phyloP scores from a whole-genome alignment of 2,888 invertebrate species.

The Cheilosia pagana region DNA sequence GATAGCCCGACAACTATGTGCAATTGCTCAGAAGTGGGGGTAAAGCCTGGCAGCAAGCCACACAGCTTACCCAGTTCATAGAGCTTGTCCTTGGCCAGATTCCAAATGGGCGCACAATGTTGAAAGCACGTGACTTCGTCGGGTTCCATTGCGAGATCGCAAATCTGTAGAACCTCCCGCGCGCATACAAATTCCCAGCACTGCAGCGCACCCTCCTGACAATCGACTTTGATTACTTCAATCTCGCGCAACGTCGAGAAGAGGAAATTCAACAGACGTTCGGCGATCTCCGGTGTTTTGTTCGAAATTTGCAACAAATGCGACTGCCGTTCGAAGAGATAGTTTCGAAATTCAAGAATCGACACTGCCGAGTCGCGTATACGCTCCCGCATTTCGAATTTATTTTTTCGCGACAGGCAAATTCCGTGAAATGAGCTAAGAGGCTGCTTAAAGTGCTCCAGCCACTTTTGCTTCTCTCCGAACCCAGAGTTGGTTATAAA shows the following conservation, averaged over 20 bases:
- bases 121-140: constrained; percentile 90
- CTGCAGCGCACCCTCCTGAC: constrained; percentile 92
- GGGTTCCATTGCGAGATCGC: constrained; percentile 88
- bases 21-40: constrained; percentile 93
- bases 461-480: constrained; percentile 94
- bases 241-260: constrained; percentile 95
- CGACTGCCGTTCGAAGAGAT: constrained; percentile 96
- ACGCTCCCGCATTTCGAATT: constrained; percentile 84
- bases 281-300: constrained; percentile 88
- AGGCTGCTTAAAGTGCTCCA: constrained; percentile 91
- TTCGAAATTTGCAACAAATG: constrained; percentile 87
- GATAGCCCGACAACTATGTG: constrained; percentile 95
- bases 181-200: constrained; percentile 97
- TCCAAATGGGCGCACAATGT: constrained; percentile 94
- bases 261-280: constrained; percentile 94
- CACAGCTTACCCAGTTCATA: constrained; percentile 93
- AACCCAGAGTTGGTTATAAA: constrained; percentile 97
- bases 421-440: constrained; percentile 94
- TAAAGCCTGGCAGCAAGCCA: constrained; percentile 93
- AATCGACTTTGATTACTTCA: constrained; percentile 90
- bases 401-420: constrained; percentile 85
- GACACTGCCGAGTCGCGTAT: constrained; percentile 85
- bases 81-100: constrained; percentile 92
- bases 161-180: constrained; percentile 93
- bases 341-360: constrained; percentile 95